Conservation (phyloP, 2,797 vertebrate species). For the Acipenser oxyrinchus region DNA sequence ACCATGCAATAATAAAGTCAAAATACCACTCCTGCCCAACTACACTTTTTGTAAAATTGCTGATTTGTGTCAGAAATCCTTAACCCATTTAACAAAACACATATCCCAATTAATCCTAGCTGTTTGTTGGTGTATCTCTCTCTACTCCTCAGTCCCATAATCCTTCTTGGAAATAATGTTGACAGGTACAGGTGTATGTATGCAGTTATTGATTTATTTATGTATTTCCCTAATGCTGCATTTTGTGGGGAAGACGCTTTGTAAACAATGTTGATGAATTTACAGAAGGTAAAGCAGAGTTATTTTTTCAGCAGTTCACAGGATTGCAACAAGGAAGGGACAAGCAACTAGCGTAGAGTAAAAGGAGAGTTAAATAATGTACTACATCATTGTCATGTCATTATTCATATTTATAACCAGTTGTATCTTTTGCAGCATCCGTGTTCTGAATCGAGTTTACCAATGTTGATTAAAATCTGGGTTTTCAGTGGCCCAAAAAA, state of each 20-base stretch:
- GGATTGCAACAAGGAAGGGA: background rate
- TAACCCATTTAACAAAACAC: slow-evolving; percentile 15
- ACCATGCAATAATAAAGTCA: slow-evolving; percentile 6
- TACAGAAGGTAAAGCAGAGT: slow-evolving; percentile 17
- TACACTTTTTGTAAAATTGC: slow-evolving; percentile 3
- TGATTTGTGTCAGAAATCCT: slow-evolving; percentile 8
- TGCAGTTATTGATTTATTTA: slow-evolving; percentile 13
- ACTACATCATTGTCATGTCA: background rate
- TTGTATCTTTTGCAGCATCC: too few species aligned
- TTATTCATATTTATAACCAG: background rate
- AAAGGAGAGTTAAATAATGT: background rate
- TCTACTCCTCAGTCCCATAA: background rate
- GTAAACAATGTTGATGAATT: slow-evolving; percentile 24
- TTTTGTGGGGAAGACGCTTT: slow-evolving; percentile 21
- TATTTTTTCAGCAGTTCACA: background rate
- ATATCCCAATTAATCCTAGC: slow-evolving; percentile 10
- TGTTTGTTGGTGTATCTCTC: background rate
- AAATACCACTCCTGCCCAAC: slow-evolving; percentile 23
- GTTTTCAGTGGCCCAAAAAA: too few species aligned
- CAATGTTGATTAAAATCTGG: too few species aligned
- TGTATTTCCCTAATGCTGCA: slow-evolving; percentile 7
- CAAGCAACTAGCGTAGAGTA: background rate
- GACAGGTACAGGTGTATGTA: slow-evolving; percentile 13
- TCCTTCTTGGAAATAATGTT: background rate
- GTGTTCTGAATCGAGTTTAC: too few species aligned